Conservation (phyloP, 2,888 invertebrate genomes). For the Seladonia tumulorum region DNA sequence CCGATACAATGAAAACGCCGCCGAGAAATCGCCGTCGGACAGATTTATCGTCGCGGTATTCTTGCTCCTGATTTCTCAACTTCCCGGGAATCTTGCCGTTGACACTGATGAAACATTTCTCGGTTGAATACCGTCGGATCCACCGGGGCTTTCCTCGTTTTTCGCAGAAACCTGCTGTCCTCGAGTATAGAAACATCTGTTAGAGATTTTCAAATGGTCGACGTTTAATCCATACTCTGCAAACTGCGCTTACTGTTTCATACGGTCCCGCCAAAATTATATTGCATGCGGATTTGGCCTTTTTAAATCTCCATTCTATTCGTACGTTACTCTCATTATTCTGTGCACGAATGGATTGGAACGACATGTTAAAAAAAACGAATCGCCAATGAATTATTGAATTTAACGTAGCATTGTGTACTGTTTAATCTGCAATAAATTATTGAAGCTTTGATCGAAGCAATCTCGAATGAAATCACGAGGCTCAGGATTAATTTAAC, state of each 20-base stretch:
- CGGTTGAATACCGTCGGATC: not conserved
- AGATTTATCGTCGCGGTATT: slow-evolving; percentile 47
- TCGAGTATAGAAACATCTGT: not conserved
- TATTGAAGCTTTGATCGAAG: not conserved
- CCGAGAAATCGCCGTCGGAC: slow-evolving; percentile 13
- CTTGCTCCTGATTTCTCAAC: slow-evolving; percentile 21
- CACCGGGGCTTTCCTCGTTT: not conserved
- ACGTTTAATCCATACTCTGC: not conserved
- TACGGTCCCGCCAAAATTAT: not conserved
- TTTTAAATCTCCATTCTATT: not conserved
- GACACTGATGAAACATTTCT: slow-evolving; percentile 17
- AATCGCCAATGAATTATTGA: not conserved
- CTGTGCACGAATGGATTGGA: too few species aligned
- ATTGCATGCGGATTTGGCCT: not conserved
- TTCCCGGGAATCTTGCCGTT: slow-evolving; percentile 8
- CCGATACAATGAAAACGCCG: slow-evolving; percentile 29
- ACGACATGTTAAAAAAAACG: too few species aligned
- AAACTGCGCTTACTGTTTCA: not conserved
- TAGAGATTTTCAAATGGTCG: not conserved
- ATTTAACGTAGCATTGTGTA: not conserved
- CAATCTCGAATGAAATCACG: not conserved
- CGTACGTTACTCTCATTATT: not conserved
- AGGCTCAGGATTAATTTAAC: not conserved
- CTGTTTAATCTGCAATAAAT: not conserved
- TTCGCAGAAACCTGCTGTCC: not conserved